Conservation (phyloP, 2,888 invertebrate species). For the Heliconius ethilla region DNA sequence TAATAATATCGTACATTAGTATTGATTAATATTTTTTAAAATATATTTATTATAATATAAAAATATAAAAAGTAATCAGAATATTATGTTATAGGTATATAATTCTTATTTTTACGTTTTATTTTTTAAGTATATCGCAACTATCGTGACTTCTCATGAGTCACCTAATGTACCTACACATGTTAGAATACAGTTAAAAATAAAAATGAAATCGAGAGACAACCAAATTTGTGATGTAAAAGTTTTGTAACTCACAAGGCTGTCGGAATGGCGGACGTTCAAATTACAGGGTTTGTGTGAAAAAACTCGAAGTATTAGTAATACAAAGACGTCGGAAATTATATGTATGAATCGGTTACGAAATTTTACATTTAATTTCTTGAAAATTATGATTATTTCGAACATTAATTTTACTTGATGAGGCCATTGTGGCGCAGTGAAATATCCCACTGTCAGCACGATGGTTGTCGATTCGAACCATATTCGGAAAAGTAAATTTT, state of each 20-base stretch:
- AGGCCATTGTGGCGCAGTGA: no score
- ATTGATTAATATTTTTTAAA: background rate
- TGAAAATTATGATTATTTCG: background rate
- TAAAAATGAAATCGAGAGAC: conserved; percentile 6
- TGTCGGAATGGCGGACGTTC: conserved; percentile 55
- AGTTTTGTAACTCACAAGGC: conserved; percentile 61
- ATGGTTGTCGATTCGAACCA: background rate
- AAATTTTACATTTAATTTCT: conserved; percentile 34
- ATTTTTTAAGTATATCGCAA: background rate
- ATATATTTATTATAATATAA: background rate
- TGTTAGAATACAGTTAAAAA: conserved; percentile 14
- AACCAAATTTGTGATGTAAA: conserved; percentile 45
- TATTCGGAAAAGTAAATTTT: background rate
- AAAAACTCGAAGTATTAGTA: conserved; percentile 56
- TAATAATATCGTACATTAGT: background rate
- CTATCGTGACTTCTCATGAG: background rate
- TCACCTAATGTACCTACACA: background rate
- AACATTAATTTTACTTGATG: no score
- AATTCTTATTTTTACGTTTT: background rate
- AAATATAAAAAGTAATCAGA: background rate
- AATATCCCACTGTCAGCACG: background rate
- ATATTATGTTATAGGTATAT: no score
- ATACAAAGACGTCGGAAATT: conserved; percentile 52
- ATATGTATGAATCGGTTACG: conserved; percentile 43
- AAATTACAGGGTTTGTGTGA: conserved; percentile 65